These are phyloP conservation scores for Leptopterna dolabrata DNA, from an alignment of 2,888 invertebrate genomes.

Conservation along the genomic window DNA sequence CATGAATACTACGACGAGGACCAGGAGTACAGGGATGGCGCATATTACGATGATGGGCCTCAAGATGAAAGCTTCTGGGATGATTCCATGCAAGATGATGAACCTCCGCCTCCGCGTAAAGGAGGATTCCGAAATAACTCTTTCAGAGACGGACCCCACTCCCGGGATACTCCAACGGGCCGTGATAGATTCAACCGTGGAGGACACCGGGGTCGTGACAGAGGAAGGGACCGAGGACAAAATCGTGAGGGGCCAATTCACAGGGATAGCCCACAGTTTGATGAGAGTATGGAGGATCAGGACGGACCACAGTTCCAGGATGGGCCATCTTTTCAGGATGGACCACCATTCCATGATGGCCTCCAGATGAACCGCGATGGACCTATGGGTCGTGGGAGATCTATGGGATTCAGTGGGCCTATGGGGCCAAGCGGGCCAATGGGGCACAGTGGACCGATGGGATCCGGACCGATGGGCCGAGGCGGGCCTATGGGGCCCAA, in stretches of 20 bases:
- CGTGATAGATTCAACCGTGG: not conserved
- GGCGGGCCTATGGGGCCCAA: not conserved
- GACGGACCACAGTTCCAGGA: not conserved
- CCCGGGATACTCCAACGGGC: not conserved
- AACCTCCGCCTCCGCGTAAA: not conserved
- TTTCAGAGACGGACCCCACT: not conserved
- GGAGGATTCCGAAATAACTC: not conserved
- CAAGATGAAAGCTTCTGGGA: conserved; percentile 12
- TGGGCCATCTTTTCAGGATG: not conserved
- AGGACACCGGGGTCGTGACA: not conserved
- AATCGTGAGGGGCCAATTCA: not conserved
- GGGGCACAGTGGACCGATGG: not conserved
- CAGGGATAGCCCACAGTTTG: conserved; percentile 15
- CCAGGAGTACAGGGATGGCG: not conserved
- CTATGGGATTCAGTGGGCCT: not conserved
- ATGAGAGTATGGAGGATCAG: not conserved
- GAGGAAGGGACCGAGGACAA: not conserved
- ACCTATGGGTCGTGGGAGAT: not conserved
- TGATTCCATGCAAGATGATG: not conserved
- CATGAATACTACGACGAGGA: conserved; percentile 14
- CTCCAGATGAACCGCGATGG: not conserved
- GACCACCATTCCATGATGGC: not conserved
- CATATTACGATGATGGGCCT: not conserved
- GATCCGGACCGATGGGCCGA: not conserved
- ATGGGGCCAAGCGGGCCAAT: not conserved